Percentiles rank a stretch among this genome's conserved stretches.
phyloP scores from a whole-genome alignment of 2,113 vertebrate genomes.

The Saguinus imperator region DNA sequence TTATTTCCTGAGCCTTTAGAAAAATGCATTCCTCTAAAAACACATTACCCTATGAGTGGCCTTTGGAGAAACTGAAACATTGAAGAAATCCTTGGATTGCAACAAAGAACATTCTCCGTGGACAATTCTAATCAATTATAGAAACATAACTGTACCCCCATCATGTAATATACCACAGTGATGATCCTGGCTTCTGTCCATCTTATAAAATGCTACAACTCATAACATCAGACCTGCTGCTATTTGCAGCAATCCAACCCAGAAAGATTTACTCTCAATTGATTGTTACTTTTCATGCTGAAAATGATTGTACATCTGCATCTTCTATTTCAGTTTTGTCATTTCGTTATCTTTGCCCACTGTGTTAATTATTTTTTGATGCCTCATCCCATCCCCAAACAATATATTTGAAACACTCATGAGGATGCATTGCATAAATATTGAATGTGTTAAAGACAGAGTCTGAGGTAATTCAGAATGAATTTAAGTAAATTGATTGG shows the following conservation, averaged over 20 bases:
- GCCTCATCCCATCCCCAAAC: constrained; percentile 71
- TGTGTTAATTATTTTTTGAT: constrained; percentile 75
- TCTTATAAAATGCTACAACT: constrained; percentile 70
- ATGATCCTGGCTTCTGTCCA: constrained; percentile 67
- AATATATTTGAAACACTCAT: constrained; percentile 70
- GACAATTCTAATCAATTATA: constrained; percentile 79
- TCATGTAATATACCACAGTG: constrained; percentile 69
- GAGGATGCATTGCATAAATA: constrained; percentile 65
- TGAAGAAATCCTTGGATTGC: constrained; percentile 75
- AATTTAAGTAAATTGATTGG: constrained; percentile 77
- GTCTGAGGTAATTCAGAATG: constrained; percentile 74
- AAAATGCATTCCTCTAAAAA: constrained; percentile 72
- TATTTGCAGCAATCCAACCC: constrained; percentile 15
- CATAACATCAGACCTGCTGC: constrained; percentile 44
- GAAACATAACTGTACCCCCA: constrained; percentile 68
- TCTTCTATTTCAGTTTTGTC: constrained; percentile 70
- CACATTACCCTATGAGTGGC: constrained; percentile 72
- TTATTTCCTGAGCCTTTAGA: constrained; percentile 73
- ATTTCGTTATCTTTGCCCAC: constrained; percentile 67
- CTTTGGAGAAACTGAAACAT: constrained; percentile 77
- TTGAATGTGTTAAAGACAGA: constrained; percentile 68
- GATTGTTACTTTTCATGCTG: constrained; percentile 71
- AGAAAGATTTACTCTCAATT: constrained; percentile 61
- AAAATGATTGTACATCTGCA: constrained; percentile 74
- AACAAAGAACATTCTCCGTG: constrained; percentile 74